Base-by-base conservation (phyloP, 2,888 invertebrate species). In the Steinernema hermaphroditum region DNA sequence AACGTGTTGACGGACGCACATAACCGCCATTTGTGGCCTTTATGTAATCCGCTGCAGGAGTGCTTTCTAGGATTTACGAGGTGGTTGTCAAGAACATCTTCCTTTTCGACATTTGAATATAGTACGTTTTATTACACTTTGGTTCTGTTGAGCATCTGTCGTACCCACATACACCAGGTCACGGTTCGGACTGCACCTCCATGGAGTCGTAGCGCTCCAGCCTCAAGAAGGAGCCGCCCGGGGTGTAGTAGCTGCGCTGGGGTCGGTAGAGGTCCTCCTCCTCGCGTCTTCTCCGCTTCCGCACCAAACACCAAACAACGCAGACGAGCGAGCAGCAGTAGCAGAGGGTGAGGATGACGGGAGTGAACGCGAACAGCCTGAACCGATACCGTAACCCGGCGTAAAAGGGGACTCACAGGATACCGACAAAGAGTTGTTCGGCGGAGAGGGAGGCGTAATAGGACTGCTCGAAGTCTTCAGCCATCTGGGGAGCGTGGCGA, bases 291-390 rank as follows among this genome's bases (percentile, higher is more conserved):
- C 62, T 22, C 14, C 32, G 27, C 12, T n/a, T 29, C 37, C 37
- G 37, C 16, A 62, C 29, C 32, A 62, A 32, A 62, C 29, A 62
- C 62, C 62, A 62, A 29, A 62, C 62, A 32, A 62, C 62, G 32
- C 62, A 62, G 16, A 62, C 27, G 16, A 62, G 62, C 32, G 62
- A 62, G 62, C 62, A 62, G 62, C 62, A 62, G 62, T 62, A 62
- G 62, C 62, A 62, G 32, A 62, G 12, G 32, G 62, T 62, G 62
- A 62, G 16, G 27, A 34, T 16, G 32, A 62, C 62, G 16, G 62
- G 62, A 14, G 62, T 34, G 34, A 62, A 27, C 16, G 62, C 62
- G 62, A 62, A 62, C 16, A 62, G 27, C 62, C 62, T 62, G n/a
- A 46, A 46, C 1, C 8, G 16, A 32, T 2, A 6, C 32, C 34